Conservation (phyloP, 1,140 invertebrate genomes). For the Lepidostoma basale region DNA sequence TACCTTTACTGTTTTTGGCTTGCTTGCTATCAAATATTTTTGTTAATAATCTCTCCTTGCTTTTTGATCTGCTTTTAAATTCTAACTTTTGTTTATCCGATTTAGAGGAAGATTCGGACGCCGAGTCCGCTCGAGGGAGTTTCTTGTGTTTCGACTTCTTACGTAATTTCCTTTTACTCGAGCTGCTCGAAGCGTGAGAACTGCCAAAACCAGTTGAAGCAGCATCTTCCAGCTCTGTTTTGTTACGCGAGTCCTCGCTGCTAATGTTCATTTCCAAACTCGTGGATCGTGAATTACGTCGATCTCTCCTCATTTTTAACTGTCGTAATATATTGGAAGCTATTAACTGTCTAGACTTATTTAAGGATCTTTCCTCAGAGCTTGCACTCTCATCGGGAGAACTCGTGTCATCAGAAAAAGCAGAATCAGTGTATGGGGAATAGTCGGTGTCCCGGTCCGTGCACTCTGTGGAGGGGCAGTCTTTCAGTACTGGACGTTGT, state of each 20-base stretch:
- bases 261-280: not conserved
- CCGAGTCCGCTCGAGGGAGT: not conserved
- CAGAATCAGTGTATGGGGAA: not conserved
- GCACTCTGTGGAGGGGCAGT: constrained; percentile 30
- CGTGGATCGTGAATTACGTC: not conserved
- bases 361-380: not conserved
- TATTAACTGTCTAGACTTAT: constrained; percentile 6
- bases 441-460: constrained; percentile 39
- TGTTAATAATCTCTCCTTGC: constrained; percentile 19
- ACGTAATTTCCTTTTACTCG: constrained; percentile 29
- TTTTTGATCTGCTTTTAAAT: constrained; percentile 36
- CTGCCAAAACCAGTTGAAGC: not conserved
- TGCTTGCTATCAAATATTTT: constrained; percentile 19
- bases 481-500: not conserved
- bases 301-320: not conserved
- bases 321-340: constrained; percentile 26
- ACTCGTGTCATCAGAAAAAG: not conserved
- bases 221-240: not conserved
- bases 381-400: not conserved
- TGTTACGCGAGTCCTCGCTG: not conserved
- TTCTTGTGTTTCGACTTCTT: constrained; percentile 39
- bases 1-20: constrained; percentile 21
- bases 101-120: constrained; percentile 8
- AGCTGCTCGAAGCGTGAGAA: not conserved
- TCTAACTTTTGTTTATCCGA: constrained; percentile 28